Evolutionary conservation across 2,797 vertebrate species (phyloP).

Genomic region (Pangasius sanitwongsei): DNA sequence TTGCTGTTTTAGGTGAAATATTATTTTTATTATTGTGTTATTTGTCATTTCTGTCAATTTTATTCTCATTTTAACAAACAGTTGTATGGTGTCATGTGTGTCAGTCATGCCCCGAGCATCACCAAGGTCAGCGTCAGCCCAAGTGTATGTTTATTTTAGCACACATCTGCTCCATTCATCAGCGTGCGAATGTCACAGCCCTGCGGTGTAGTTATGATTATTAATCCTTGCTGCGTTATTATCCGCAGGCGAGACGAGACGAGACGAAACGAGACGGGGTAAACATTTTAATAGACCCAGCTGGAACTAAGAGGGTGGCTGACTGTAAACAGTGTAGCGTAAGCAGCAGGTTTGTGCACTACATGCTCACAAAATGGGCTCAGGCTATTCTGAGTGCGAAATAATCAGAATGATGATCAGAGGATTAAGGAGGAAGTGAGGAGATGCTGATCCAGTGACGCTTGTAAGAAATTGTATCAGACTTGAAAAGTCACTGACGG

Average conservation of each 20-base stretch:
- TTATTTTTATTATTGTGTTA: neutral
- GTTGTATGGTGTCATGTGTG: neutral
- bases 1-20: neutral
- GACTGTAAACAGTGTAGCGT: neutral
- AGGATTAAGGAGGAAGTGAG: neutral
- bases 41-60: neutral
- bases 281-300: constrained; percentile 32
- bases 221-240: constrained; percentile 58
- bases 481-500: neutral
- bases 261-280: neutral
- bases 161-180: constrained; percentile 68
- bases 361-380: neutral
- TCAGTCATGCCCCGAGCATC: neutral
- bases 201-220: constrained; percentile 70
- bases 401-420: neutral
- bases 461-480: neutral
- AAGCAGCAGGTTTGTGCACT: neutral
- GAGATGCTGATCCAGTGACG: neutral
- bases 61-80: neutral
- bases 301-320: constrained; percentile 14
- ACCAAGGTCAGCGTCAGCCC: neutral
- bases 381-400: neutral
- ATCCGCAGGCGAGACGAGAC: constrained; percentile 40
- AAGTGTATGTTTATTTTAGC: neutral
- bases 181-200: constrained; percentile 59